Evolutionary conservation across 2,113 vertebrate genomes (phyloP).

Genomic region (Mola mola): DNA sequence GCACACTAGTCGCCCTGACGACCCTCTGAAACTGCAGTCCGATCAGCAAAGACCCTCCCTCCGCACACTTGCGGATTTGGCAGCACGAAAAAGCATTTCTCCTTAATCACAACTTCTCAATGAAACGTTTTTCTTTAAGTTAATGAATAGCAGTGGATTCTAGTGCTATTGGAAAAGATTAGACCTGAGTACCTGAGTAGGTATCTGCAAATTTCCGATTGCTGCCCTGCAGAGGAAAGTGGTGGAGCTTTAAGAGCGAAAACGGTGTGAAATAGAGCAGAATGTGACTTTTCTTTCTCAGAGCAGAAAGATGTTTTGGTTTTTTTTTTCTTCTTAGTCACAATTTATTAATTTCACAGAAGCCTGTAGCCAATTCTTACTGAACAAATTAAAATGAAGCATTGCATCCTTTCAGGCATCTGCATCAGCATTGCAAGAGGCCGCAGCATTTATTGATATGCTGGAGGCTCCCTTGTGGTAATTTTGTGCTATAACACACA

Average conservation of each 20-base stretch:
- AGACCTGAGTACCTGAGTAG: slow-evolving; percentile 13
- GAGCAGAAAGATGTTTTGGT: background rate
- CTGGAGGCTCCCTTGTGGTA: background rate
- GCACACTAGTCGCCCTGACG: too few relatives aligned
- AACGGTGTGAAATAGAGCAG: slow-evolving; percentile 12
- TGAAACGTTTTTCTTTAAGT: slow-evolving; percentile 1
- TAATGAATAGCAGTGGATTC: slow-evolving; percentile 2
- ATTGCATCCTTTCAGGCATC: slow-evolving; percentile 42
- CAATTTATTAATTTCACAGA: background rate
- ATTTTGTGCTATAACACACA: slow-evolving; percentile 8
- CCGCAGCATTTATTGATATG: background rate
- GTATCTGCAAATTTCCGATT: slow-evolving; percentile 5
- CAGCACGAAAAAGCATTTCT: background rate
- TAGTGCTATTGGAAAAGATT: background rate
- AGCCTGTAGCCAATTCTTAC: background rate
- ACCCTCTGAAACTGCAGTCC: too few relatives aligned
- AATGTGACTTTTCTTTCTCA: background rate
- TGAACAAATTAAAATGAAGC: too few relatives aligned
- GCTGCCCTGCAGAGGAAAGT: slow-evolving; percentile 3
- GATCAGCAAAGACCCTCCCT: too few relatives aligned
- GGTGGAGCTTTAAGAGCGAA: slow-evolving; percentile 19
- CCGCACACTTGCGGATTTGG: too few relatives aligned
- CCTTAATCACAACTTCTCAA: background rate
- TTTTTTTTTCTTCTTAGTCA: background rate
- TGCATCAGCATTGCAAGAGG: slow-evolving; percentile 6